These are phyloP conservation scores for Subanguina moxae DNA, from an alignment of 1,140 invertebrate genomes.

Conservation along the genomic window DNA sequence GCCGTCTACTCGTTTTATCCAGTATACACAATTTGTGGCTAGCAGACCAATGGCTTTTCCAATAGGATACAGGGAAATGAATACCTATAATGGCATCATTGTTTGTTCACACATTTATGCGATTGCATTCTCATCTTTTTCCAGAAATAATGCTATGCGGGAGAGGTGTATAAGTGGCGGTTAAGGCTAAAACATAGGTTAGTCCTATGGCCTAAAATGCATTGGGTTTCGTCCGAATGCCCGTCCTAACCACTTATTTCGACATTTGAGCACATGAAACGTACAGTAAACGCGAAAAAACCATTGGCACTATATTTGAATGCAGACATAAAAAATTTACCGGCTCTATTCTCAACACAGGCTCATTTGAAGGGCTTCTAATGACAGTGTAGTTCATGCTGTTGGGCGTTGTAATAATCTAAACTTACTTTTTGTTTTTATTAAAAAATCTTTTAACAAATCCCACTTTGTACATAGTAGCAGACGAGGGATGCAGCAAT, in stretches of 20 bases:
- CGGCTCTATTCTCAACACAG: conserved; percentile 11
- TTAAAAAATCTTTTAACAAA: background rate
- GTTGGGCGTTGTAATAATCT: conserved; percentile 15
- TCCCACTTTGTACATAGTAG: conserved; percentile 42
- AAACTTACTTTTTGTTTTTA: conserved; percentile 11
- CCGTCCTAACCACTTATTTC: too few species aligned
- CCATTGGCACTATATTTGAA: too few species aligned
- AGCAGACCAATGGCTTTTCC: conserved; percentile 42
- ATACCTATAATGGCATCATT: conserved; percentile 15
- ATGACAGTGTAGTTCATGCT: conserved; percentile 11
- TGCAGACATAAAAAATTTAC: too few species aligned
- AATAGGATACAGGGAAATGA: conserved; percentile 35
- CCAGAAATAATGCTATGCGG: too few species aligned
- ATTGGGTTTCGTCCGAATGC: too few species aligned
- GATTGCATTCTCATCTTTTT: too few species aligned
- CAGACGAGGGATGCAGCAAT: conserved; percentile 41
- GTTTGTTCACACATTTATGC: too few species aligned
- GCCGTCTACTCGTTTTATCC: conserved; percentile 33
- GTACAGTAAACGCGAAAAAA: too few species aligned
- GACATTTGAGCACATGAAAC: too few species aligned
- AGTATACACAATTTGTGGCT: conserved; percentile 45
- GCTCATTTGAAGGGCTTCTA: conserved; percentile 16
- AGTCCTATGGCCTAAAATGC: too few species aligned
- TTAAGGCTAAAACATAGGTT: too few species aligned
- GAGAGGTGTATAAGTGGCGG: too few species aligned